A percentile compares a stretch with the other conserved stretches of the same genome.
Evolutionary conservation across 2,797 vertebrate genomes (phyloP).

Genomic region (Dallia pectoralis): DNA sequence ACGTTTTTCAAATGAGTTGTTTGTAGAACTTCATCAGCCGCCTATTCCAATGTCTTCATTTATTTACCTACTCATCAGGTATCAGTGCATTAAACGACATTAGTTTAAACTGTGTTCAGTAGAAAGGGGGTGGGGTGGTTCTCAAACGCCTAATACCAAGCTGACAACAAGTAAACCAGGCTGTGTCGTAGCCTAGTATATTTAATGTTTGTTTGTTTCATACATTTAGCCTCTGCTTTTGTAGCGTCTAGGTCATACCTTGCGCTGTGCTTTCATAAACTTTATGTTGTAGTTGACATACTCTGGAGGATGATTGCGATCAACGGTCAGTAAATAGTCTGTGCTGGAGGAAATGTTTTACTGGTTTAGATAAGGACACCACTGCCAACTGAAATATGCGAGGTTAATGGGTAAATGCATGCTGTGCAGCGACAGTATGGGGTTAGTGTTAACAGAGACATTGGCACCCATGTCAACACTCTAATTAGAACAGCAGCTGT

Average conservation of each 20-base stretch:
- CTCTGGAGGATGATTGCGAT: background rate
- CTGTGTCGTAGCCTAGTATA: too few relatives aligned
- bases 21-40: background rate
- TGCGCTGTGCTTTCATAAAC: background rate
- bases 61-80: background rate
- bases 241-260: background rate
- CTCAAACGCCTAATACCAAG: background rate
- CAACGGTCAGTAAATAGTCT: slow-evolving; percentile 28
- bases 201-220: background rate
- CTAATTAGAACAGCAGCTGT: background rate
- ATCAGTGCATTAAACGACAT: background rate
- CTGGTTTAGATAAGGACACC: slow-evolving; percentile 41
- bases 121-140: background rate
- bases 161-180: background rate
- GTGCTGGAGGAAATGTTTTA: slow-evolving; percentile 42
- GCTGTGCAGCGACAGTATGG: slow-evolving; percentile 52
- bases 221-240: background rate
- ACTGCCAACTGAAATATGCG: slow-evolving; percentile 38
- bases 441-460: slow-evolving; percentile 34
- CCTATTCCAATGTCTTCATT: background rate
- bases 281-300: background rate
- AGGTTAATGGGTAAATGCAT: slow-evolving; percentile 28
- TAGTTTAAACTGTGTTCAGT: background rate
- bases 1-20: slow-evolving; percentile 22
- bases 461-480: background rate